Evolutionary conservation across 2,888 invertebrate genomes (phyloP).

Genomic region (Drosophila nr. perissopoda): DNA sequence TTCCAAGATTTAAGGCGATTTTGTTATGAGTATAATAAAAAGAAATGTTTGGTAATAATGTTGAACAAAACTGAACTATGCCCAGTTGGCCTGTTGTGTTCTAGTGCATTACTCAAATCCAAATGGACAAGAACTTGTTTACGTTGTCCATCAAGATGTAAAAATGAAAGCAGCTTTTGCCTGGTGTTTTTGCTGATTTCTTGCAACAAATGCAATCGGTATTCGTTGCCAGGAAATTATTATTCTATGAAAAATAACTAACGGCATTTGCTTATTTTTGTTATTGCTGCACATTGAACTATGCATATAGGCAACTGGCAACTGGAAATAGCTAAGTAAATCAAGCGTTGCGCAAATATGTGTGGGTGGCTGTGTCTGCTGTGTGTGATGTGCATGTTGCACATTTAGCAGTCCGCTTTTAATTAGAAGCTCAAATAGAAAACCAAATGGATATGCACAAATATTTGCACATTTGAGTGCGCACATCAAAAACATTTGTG

Average conservation of each 20-base stretch:
- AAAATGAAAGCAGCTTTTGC: background rate
- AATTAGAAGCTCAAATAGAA: slow-evolving; percentile 64
- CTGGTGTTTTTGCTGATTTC: background rate
- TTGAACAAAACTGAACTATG: background rate
- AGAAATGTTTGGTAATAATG: background rate
- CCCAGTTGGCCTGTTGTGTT: background rate
- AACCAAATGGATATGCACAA: slow-evolving; percentile 64
- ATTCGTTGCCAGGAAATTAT: background rate
- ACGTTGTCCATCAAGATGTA: background rate
- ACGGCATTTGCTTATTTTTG: background rate
- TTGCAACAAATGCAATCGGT: background rate
- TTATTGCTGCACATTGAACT: slow-evolving; percentile 7
- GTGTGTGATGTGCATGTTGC: slow-evolving; percentile 10
- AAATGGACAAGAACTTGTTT: background rate
- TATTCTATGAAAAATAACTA: background rate
- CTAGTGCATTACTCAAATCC: background rate
- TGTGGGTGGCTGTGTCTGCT: background rate
- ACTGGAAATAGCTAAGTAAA: slow-evolving; percentile 28
- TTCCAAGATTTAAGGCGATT: too few relatives aligned
- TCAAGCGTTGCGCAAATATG: slow-evolving; percentile 41
- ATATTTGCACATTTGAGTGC: slow-evolving; percentile 77
- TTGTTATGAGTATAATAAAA: too few relatives aligned
- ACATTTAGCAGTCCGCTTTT: slow-evolving; percentile 62
- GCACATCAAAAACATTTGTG: slow-evolving; percentile 71
- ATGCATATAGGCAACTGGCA: slow-evolving; percentile 10